phyloP scores from a whole-genome alignment of 2,888 invertebrate genomes.

The Nomada goodeniana region DNA sequence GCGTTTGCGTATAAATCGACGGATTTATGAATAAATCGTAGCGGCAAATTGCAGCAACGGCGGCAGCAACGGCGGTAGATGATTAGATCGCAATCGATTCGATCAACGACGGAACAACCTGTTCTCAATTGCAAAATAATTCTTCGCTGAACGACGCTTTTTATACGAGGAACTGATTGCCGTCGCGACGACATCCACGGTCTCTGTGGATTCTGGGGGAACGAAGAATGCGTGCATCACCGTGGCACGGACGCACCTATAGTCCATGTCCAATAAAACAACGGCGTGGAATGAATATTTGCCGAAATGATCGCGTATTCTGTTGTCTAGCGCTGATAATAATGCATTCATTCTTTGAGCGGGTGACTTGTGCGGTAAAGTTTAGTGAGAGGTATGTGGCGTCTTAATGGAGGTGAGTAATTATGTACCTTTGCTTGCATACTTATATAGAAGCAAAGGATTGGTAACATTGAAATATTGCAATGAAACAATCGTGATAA shows the following conservation, averaged over 20 bases:
- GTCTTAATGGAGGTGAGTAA: not conserved
- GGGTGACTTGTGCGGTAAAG: not conserved
- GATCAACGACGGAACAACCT: conserved; percentile 46
- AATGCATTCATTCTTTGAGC: not conserved
- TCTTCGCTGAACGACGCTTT: conserved; percentile 26
- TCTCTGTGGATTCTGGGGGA: not conserved
- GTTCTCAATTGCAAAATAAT: conserved; percentile 55
- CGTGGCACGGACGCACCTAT: conserved; percentile 7
- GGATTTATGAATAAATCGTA: conserved; percentile 58
- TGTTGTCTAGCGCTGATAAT: not conserved
- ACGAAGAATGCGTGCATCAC: conserved; percentile 5
- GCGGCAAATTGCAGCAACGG: conserved; percentile 34
- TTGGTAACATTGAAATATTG: not conserved
- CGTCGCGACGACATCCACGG: not conserved
- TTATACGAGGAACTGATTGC: conserved; percentile 40
- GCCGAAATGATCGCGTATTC: conserved; percentile 12
- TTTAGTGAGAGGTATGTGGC: not conserved
- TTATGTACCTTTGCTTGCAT: not conserved
- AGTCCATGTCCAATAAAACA: conserved; percentile 42
- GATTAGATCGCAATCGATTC: conserved; percentile 57
- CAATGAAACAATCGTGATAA: too few species aligned
- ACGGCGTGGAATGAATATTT: conserved; percentile 30
- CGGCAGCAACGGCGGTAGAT: conserved; percentile 13
- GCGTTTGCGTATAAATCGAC: conserved; percentile 29
- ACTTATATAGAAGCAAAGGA: too few species aligned